These are phyloP conservation scores for Leucophora obtusa DNA, from an alignment of 2,888 invertebrate genomes.

Conservation along the genomic window DNA sequence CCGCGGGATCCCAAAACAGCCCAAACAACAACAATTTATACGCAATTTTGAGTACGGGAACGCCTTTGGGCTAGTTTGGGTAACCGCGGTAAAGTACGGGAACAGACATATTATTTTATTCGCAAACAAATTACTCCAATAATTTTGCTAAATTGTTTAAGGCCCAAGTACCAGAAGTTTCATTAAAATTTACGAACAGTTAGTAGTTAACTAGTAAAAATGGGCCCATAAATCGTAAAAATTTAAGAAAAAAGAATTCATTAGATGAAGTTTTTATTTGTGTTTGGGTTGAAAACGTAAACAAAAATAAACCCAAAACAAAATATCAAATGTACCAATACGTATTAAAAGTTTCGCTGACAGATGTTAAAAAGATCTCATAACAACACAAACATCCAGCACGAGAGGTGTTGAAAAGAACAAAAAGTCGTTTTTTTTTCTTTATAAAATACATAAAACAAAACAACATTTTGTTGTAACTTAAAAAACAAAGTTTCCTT, in stretches of 20 bases:
- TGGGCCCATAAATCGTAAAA: too few relatives aligned
- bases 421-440: conserved; percentile 31
- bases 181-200: too few relatives aligned
- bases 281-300: conserved; percentile 14
- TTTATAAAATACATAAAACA: neutral
- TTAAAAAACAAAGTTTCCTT: conserved; percentile 8
- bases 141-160: too few relatives aligned
- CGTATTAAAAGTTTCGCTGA: conserved; percentile 37
- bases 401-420: conserved; percentile 55
- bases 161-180: too few relatives aligned
- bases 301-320: conserved; percentile 8
- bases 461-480: neutral
- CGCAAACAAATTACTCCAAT: too few relatives aligned
- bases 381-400: conserved; percentile 27
- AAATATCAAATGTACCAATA: neutral
- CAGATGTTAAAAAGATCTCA: conserved; percentile 55
- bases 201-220: too few relatives aligned
- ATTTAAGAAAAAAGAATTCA: neutral
- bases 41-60: too few relatives aligned
- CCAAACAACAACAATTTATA: too few relatives aligned
- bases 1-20: too few relatives aligned
- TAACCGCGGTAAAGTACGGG: too few relatives aligned
- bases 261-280: neutral
- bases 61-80: too few relatives aligned
- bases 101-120: too few relatives aligned